phyloP scores from a whole-genome alignment of 2,797 vertebrate species.

The Rhinella marina region DNA sequence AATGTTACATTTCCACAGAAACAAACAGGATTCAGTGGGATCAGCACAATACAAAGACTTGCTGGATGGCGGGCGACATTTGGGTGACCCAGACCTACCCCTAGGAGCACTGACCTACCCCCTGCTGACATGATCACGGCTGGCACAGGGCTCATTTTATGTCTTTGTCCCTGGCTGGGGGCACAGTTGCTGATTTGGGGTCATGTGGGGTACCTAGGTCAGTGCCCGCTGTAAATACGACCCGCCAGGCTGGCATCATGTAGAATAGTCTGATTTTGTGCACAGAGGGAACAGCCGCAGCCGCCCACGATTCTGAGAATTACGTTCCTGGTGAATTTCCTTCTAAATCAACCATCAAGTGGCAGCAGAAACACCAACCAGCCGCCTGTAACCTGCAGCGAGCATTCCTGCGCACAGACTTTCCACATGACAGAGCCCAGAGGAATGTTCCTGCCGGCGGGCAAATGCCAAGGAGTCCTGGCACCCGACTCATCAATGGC shows the following conservation, averaged over 20 bases:
- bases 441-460: conserved; percentile 21
- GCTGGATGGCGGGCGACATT: no score
- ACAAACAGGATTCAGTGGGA: no score
- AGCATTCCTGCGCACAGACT: conserved; percentile 30
- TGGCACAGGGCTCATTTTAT: no score
- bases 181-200: neutral
- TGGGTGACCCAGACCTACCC: neutral
- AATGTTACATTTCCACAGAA: no score
- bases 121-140: no score
- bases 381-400: conserved; percentile 10
- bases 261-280: neutral
- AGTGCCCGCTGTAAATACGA: neutral
- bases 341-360: conserved; percentile 59
- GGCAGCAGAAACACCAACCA: conserved; percentile 18
- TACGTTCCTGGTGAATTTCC: conserved; percentile 36
- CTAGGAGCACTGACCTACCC: neutral
- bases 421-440: conserved; percentile 2
- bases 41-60: no score
- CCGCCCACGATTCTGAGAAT: conserved; percentile 8
- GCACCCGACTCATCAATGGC: neutral
- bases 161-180: neutral
- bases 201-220: neutral
- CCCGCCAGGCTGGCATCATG: neutral
- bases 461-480: conserved; percentile 34
- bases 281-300: neutral